Evolutionary conservation across 1,140 invertebrate species (phyloP).

Genomic region (Euura lappo): DNA sequence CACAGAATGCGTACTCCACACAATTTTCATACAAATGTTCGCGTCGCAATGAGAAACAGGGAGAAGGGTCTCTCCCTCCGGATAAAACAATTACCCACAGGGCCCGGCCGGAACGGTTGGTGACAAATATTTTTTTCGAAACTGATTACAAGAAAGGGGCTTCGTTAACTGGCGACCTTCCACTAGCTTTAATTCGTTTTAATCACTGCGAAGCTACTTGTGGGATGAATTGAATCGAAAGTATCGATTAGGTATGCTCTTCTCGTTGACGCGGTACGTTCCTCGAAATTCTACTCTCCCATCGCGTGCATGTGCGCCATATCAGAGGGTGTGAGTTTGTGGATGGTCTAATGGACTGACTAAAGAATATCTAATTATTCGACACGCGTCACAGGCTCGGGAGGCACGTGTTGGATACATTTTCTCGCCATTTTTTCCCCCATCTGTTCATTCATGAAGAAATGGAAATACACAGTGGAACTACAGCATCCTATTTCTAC

Average conservation of each 20-base stretch:
- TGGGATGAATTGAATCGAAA: too few species aligned
- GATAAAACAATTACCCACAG: conserved; percentile 40
- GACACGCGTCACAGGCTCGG: conserved; percentile 47
- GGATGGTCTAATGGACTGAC: conserved; percentile 43
- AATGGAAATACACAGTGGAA: conserved; percentile 48
- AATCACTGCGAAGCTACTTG: conserved; percentile 33
- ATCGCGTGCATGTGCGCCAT: too few species aligned
- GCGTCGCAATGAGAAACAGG: conserved; percentile 34
- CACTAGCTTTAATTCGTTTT: conserved; percentile 51
- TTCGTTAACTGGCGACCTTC: conserved; percentile 23
- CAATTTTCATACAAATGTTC: conserved; percentile 51
- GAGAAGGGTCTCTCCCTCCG: conserved; percentile 16
- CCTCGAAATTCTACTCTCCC: too few species aligned
- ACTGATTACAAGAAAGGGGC: conserved; percentile 39
- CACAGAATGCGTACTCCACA: conserved; percentile 8
- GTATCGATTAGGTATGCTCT: too few species aligned
- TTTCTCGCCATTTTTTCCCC: conserved; percentile 57
- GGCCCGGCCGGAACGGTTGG: conserved; percentile 17
- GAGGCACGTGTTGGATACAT: conserved; percentile 55
- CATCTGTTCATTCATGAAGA: conserved; percentile 38
- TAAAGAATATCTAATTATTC: conserved; percentile 62
- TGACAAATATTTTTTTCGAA: conserved; percentile 14
- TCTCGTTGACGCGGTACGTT: too few species aligned
- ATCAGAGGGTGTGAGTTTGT: too few species aligned
- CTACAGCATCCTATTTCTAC: conserved; percentile 47